phyloP scores from a whole-genome alignment of 2,797 vertebrate genomes.

The Pipistrellus nathusii region DNA sequence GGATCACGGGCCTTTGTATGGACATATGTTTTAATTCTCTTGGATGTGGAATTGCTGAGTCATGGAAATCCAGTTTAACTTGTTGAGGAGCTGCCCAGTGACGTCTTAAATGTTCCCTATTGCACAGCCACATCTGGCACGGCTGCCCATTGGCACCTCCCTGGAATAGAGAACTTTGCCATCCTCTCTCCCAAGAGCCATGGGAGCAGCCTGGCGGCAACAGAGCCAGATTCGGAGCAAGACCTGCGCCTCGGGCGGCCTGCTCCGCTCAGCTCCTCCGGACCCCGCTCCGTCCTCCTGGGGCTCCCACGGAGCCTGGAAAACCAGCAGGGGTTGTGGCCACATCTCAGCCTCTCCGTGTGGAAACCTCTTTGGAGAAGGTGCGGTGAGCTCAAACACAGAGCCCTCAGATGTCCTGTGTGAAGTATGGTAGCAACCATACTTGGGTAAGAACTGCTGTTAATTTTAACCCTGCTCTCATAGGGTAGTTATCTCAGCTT shows the following conservation, averaged over 20 bases:
- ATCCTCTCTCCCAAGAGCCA: not conserved
- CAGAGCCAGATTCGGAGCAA: not conserved
- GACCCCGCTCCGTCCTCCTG: not conserved
- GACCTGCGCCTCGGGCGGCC: fast-evolving
- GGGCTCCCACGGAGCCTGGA: not conserved
- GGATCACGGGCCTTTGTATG: not conserved
- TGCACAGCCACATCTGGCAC: not conserved
- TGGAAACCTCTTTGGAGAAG: not conserved
- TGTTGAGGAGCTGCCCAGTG: not conserved
- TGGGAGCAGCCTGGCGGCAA: not conserved
- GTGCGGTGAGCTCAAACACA: no score
- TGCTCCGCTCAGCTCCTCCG: no score
- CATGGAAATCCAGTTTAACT: not conserved
- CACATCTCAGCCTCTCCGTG: fast-evolving
- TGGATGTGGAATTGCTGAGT: not conserved
- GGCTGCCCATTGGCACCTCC: not conserved
- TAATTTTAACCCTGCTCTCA: no score
- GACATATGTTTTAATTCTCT: not conserved
- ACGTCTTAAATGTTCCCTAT: not conserved
- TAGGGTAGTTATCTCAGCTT: no score
- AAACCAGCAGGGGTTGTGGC: not conserved
- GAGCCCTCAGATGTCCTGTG: not conserved
- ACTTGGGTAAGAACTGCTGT: no score
- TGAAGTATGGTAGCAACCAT: no score
- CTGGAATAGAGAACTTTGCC: not conserved